phyloP scores from a whole-genome alignment of 2,113 vertebrate species.

The Mustelus asterias region DNA sequence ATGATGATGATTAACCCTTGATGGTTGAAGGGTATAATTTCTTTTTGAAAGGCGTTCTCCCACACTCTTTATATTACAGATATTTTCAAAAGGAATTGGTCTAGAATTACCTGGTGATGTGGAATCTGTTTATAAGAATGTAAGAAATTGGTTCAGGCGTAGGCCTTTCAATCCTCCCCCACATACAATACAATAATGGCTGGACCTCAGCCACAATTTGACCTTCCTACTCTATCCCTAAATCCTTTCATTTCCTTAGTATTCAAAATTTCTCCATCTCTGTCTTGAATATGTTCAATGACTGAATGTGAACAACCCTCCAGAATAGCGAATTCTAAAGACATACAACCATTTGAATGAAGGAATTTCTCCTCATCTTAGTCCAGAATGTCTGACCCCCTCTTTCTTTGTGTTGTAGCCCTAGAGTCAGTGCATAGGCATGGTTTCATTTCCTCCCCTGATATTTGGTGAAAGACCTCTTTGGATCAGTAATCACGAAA shows the following conservation, averaged over 20 bases:
- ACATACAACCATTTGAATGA: not conserved
- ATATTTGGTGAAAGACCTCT: not conserved
- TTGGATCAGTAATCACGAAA: not conserved
- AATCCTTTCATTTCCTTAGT: not conserved
- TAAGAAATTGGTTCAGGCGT: not conserved
- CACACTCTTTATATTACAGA: not conserved
- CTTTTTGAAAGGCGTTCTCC: constrained; percentile 18
- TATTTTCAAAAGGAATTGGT: not conserved
- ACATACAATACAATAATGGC: not conserved
- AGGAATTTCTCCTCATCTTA: not conserved
- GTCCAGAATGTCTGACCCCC: not conserved
- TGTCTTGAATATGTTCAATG: not conserved
- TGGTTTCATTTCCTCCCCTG: not conserved
- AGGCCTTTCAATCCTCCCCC: not conserved
- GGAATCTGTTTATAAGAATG: not conserved
- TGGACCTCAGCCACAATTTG: not conserved
- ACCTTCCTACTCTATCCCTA: not conserved
- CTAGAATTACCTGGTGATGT: not conserved
- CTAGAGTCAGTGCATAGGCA: too few relatives aligned
- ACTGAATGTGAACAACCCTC: not conserved
- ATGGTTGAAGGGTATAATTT: constrained; percentile 10
- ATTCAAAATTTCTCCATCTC: not conserved
- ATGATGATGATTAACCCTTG: constrained; percentile 10
- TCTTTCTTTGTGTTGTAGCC: not conserved
- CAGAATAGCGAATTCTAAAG: not conserved